Evolutionary conservation across 2,113 vertebrate species (phyloP).

Genomic region (Saccopteryx bilineata): DNA sequence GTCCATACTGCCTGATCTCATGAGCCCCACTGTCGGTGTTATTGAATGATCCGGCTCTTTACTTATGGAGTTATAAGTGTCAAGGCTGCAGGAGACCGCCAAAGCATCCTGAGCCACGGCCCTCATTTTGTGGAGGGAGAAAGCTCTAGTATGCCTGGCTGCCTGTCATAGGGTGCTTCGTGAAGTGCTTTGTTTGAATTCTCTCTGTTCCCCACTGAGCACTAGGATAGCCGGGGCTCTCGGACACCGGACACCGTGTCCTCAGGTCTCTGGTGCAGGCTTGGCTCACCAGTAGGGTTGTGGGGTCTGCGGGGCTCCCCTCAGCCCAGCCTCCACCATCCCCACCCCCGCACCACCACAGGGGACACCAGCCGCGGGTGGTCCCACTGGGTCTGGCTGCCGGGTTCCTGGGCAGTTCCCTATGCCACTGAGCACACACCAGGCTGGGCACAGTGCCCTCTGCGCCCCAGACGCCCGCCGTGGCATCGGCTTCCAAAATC

Average conservation of each 20-base stretch:
- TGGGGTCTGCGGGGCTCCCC: neutral
- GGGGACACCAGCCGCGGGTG: neutral
- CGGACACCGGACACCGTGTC: neutral
- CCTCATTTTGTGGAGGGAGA: neutral
- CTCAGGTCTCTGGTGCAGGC: neutral
- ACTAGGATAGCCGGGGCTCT: neutral
- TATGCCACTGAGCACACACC: neutral
- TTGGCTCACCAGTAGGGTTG: neutral
- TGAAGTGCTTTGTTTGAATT: accelerated
- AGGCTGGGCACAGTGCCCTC: neutral
- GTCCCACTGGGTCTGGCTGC: neutral
- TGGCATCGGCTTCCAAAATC: neutral
- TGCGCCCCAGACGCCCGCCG: neutral
- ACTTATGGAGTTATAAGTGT: neutral
- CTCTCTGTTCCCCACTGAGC: neutral
- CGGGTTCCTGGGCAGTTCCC: neutral
- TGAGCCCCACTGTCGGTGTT: neutral
- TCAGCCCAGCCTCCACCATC: neutral
- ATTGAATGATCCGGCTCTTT: neutral
- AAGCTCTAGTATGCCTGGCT: neutral
- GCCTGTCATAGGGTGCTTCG: neutral
- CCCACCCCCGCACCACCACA: neutral
- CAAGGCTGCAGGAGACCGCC: neutral
- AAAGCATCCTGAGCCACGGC: neutral
- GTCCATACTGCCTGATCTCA: neutral